Percentiles rank a stretch among this genome's conserved stretches.
These are phyloP conservation scores for Eupristina koningsbergeri DNA, from an alignment of 1,140 invertebrate genomes.

Conservation along the genomic window DNA sequence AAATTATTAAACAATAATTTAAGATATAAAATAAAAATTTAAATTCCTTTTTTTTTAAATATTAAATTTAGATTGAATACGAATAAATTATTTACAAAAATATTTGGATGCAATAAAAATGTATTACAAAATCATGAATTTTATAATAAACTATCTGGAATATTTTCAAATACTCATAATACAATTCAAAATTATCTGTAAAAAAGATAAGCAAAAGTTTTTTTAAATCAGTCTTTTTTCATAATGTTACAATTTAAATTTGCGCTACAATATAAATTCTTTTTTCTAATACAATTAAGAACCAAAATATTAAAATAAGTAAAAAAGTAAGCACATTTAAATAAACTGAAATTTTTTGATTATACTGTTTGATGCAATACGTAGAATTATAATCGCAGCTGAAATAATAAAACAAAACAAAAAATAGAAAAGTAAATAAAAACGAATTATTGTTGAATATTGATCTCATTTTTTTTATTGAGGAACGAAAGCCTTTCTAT, in stretches of 20 bases:
- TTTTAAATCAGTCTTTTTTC: conserved; percentile 21
- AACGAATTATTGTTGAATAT: conserved; percentile 42
- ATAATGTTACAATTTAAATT: conserved; percentile 8
- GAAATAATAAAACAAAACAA: conserved; percentile 19
- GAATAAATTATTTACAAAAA: no score
- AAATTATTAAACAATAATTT: not conserved
- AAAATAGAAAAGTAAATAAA: conserved; percentile 32
- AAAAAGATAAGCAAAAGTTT: not conserved
- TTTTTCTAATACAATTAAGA: not conserved
- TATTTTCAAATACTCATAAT: conserved; percentile 6
- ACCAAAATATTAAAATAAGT: conserved; percentile 8
- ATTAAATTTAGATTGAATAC: no score
- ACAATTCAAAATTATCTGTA: not conserved
- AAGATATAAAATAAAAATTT: not conserved
- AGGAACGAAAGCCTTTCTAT: conserved; percentile 57
- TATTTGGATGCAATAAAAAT: not conserved
- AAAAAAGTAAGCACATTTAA: not conserved
- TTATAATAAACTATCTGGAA: no score
- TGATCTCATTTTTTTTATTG: conserved; percentile 67
- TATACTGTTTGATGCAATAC: not conserved
- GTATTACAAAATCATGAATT: not conserved
- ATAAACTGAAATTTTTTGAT: not conserved
- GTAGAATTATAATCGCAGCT: not conserved
- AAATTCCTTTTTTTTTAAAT: no score
- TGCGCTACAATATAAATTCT: not conserved